Conservation (phyloP, 2,888 invertebrate genomes). For the Agrochola litura region DNA sequence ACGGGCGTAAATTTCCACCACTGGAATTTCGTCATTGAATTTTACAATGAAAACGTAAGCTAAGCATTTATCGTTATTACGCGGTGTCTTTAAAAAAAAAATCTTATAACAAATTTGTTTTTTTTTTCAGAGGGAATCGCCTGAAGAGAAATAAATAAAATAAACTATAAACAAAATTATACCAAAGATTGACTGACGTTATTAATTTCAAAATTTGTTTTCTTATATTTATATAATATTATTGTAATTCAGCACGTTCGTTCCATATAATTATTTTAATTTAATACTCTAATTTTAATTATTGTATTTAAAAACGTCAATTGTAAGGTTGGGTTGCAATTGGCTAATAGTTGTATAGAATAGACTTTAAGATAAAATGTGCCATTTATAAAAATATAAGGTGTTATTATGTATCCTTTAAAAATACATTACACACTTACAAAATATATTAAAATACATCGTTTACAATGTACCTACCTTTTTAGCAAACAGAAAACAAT, state of each 20-base stretch:
- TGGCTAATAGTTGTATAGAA: slow-evolving; percentile 79
- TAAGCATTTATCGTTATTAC: background rate
- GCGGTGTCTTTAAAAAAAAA: background rate
- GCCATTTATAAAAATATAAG: slow-evolving; percentile 74
- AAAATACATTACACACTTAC: background rate
- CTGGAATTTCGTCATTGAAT: background rate
- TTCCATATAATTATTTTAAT: slow-evolving; percentile 68
- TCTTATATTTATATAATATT: slow-evolving; percentile 44
- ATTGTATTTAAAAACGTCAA: slow-evolving; percentile 76
- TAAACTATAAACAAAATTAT: slow-evolving; percentile 56
- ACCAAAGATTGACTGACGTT: slow-evolving; percentile 80
- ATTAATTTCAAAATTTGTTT: slow-evolving; percentile 66
- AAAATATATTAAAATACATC: background rate
- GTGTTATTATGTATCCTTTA: slow-evolving; percentile 32
- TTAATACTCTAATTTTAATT: slow-evolving; percentile 77
- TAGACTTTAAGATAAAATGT: slow-evolving; percentile 80
- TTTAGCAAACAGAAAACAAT: background rate
- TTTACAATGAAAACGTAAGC: background rate
- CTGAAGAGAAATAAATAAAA: slow-evolving; percentile 78
- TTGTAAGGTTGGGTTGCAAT: slow-evolving; percentile 89
- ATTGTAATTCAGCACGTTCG: slow-evolving; percentile 53
- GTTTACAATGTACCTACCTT: background rate
- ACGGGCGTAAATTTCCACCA: background rate
- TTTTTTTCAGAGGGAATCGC: slow-evolving; percentile 82
- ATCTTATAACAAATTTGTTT: background rate